Conservation (phyloP, 2,113 vertebrate genomes). For the Osmerus mordax region DNA sequence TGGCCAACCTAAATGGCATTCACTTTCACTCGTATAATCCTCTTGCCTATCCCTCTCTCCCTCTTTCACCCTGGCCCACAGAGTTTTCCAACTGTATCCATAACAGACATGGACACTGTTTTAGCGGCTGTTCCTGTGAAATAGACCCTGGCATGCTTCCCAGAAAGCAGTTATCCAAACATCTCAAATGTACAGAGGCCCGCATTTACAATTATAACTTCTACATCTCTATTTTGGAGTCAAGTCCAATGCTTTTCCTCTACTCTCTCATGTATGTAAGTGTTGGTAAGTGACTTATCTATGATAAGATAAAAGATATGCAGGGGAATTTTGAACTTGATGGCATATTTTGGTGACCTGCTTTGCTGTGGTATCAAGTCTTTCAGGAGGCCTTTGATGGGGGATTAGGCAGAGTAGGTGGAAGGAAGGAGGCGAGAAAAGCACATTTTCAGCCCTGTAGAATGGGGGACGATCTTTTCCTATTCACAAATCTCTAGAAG, state of each 20-base stretch:
- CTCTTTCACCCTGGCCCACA: neutral
- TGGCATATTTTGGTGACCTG: neutral
- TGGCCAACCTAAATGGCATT: neutral
- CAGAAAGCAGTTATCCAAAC: slow-evolving; percentile 25
- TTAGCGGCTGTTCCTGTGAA: slow-evolving; percentile 7
- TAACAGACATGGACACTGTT: slow-evolving; percentile 11
- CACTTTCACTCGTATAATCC: neutral
- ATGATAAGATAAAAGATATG: neutral
- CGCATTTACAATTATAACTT: slow-evolving; percentile 17
- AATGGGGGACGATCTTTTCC: no score
- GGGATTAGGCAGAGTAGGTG: slow-evolving; percentile 1
- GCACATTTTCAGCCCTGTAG: no score
- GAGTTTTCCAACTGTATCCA: slow-evolving; percentile 1
- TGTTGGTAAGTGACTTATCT: slow-evolving; percentile 2
- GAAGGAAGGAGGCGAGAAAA: neutral
- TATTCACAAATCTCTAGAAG: no score
- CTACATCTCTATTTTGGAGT: slow-evolving; percentile 18
- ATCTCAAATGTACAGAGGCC: slow-evolving; percentile 1
- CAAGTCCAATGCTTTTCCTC: neutral
- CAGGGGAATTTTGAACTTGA: neutral
- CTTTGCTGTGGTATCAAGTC: neutral
- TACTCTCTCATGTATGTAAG: no score
- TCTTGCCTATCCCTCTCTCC: neutral
- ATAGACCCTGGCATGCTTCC: slow-evolving; percentile 17
- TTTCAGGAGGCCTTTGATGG: neutral